Conservation (phyloP, 2,888 invertebrate genomes). For the Drosophila robusta region DNA sequence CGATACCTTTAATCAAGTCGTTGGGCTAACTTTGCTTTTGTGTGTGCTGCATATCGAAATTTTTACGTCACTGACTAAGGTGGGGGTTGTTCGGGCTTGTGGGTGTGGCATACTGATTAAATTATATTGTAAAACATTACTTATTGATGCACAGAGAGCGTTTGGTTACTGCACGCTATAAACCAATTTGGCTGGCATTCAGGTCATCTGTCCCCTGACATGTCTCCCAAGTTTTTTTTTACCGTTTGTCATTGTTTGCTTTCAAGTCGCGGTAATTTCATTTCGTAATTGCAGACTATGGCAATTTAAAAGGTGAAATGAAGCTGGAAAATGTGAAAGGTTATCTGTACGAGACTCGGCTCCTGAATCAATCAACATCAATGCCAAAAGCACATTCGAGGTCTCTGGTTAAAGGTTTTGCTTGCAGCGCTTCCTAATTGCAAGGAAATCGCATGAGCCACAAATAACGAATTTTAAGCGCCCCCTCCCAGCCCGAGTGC, state of each 20-base stretch:
- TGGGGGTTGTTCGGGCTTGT: not conserved
- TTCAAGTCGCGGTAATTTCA: slow-evolving; percentile 53
- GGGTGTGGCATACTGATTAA: not conserved
- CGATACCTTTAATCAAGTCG: slow-evolving; percentile 22
- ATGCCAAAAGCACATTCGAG: slow-evolving; percentile 13
- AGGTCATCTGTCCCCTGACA: slow-evolving; percentile 11
- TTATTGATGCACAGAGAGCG: slow-evolving; percentile 31
- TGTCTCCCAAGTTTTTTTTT: not conserved
- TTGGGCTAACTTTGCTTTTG: slow-evolving; percentile 16
- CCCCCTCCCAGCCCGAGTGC: not conserved
- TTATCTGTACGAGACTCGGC: slow-evolving; percentile 8
- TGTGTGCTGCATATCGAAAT: slow-evolving; percentile 8
- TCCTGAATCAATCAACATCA: slow-evolving; percentile 12
- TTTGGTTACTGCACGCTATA: slow-evolving; percentile 49
- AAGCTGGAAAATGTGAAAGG: slow-evolving; percentile 45
- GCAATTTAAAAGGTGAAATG: slow-evolving; percentile 23
- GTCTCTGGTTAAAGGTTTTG: not conserved
- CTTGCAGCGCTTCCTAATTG: slow-evolving; percentile 6
- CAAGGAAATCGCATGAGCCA: slow-evolving; percentile 37
- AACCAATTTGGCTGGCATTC: slow-evolving; percentile 48
- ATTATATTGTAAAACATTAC: slow-evolving; percentile 25
- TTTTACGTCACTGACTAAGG: slow-evolving; percentile 2
- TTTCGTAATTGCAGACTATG: slow-evolving; percentile 56
- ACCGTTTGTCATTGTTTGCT: slow-evolving; percentile 40
- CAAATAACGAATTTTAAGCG: slow-evolving; percentile 29